Evolutionary conservation across 2,888 invertebrate genomes (phyloP).

Genomic region (Hyposoter didymator): DNA sequence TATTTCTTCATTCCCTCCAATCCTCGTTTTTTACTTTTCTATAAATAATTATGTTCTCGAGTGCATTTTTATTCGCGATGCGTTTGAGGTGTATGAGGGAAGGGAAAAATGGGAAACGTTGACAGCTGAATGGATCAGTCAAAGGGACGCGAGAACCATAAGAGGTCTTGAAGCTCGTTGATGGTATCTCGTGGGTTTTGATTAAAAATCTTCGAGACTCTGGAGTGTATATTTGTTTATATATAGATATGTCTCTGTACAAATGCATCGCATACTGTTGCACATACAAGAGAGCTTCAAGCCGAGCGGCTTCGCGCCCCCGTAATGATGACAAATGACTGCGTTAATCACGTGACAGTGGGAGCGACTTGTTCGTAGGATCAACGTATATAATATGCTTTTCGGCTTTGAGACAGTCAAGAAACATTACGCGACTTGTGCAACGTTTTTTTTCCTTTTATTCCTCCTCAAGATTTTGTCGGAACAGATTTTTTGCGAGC

Average conservation of each 20-base stretch:
- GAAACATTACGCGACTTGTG: conserved; percentile 18
- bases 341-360: conserved; percentile 77
- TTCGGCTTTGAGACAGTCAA: conserved; percentile 29
- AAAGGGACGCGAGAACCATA: conserved; percentile 39
- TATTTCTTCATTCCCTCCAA: not conserved
- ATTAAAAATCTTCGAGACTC: conserved; percentile 73
- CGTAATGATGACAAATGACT: conserved; percentile 80
- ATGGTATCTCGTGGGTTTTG: conserved; percentile 70
- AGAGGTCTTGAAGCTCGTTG: conserved; percentile 49
- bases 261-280: conserved; percentile 48
- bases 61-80: conserved; percentile 27
- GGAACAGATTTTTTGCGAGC: conserved; percentile 16
- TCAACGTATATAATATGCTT: conserved; percentile 53
- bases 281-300: conserved; percentile 48
- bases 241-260: not conserved
- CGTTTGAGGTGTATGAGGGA: conserved; percentile 17
- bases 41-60: conserved; percentile 39
- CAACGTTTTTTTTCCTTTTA: conserved; percentile 15
- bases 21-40: not conserved
- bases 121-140: conserved; percentile 59
- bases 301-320: conserved; percentile 67
- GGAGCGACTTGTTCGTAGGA: conserved; percentile 71
- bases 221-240: not conserved
- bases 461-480: conserved; percentile 23
- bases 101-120: conserved; percentile 57